Evolutionary conservation across 2,113 vertebrate genomes (phyloP).

Genomic region (Equus quagga): DNA sequence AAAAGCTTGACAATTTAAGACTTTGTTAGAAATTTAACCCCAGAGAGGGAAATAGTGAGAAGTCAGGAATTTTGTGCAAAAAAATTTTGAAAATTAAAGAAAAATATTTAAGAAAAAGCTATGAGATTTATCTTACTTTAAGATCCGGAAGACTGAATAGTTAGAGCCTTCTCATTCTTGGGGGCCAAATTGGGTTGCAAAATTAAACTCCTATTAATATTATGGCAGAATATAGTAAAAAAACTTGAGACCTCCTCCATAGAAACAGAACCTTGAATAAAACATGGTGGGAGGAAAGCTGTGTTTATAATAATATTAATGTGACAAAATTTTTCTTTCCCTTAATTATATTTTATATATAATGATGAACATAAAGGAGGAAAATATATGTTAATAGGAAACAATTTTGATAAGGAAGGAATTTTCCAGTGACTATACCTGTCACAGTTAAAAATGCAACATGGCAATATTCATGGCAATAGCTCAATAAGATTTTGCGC

Average conservation of each 20-base stretch:
- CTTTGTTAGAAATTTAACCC: neutral
- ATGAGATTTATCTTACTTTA: neutral
- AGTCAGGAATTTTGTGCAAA: neutral
- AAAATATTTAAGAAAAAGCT: neutral
- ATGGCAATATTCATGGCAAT: neutral
- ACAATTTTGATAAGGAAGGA: neutral
- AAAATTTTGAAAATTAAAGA: neutral
- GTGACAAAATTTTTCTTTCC: neutral
- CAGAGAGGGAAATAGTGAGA: neutral
- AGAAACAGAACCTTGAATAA: neutral
- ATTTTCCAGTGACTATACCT: neutral
- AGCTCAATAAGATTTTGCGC: neutral
- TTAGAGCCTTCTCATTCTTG: neutral
- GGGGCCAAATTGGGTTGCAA: neutral
- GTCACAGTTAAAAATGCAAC: neutral
- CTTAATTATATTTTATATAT: neutral
- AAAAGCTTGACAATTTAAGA: neutral
- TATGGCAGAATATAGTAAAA: neutral
- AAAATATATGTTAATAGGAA: conserved; percentile 22
- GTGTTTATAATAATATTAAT: neutral
- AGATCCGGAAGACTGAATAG: neutral
- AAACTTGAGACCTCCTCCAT: neutral
- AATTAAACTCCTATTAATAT: neutral
- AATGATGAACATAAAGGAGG: neutral
- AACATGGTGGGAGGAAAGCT: neutral